Evolutionary conservation across 2,797 vertebrate genomes (phyloP).

Genomic region (Xenopus petersii): DNA sequence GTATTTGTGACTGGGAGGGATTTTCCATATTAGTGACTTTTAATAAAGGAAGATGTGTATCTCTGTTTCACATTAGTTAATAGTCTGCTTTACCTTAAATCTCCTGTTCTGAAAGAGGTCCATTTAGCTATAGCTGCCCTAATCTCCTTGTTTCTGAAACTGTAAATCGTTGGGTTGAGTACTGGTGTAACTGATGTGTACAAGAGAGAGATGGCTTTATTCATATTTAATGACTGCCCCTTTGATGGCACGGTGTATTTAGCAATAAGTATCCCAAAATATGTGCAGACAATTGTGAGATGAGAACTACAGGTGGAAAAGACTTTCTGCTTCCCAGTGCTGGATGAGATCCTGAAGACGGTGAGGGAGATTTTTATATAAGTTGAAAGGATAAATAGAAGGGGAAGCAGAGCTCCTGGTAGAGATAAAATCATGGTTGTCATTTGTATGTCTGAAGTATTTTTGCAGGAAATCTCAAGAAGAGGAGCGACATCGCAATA

Average conservation of each 20-base stretch:
- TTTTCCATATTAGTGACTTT: too few relatives aligned
- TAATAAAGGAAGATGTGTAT: too few relatives aligned
- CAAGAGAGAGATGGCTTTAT: conserved; percentile 5
- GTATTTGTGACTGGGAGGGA: too few relatives aligned
- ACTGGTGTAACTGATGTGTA: conserved; percentile 12
- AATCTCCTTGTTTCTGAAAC: conserved; percentile 9
- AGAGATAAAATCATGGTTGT: not conserved
- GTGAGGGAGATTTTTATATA: not conserved
- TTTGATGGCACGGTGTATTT: not conserved
- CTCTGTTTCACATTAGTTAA: too few relatives aligned
- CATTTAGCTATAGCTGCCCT: not conserved
- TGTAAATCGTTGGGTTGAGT: conserved; percentile 17
- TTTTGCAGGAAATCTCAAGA: conserved; percentile 10
- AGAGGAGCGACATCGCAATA: conserved; percentile 15
- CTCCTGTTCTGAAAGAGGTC: too few relatives aligned
- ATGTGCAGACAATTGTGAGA: conserved; percentile 11
- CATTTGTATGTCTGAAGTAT: not conserved
- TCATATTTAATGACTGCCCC: not conserved
- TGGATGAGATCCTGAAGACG: not conserved
- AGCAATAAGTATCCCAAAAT: conserved; percentile 9
- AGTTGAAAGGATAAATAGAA: not conserved
- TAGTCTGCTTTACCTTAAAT: too few relatives aligned
- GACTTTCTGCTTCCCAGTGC: conserved; percentile 2
- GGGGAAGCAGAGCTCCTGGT: not conserved
- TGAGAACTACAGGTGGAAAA: conserved; percentile 22